A percentile compares a stretch with the other conserved stretches of the same genome.
phyloP scores from a whole-genome alignment of 2,888 invertebrate species.

The Arge pagana region DNA sequence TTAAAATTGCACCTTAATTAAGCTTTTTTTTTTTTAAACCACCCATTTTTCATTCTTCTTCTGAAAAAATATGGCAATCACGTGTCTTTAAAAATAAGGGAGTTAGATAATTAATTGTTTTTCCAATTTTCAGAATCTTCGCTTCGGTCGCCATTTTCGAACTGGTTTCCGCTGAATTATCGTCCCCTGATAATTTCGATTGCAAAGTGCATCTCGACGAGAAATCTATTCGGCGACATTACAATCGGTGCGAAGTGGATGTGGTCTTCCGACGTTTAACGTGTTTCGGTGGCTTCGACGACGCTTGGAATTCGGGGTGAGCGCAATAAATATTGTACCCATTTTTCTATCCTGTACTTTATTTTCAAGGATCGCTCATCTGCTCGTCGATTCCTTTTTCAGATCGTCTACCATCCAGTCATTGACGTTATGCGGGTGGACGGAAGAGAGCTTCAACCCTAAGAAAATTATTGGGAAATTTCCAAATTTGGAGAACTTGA shows the following conservation, averaged over 20 bases:
- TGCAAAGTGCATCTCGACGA: too few relatives aligned
- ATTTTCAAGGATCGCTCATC: neutral
- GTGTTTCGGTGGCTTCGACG: conserved; percentile 36
- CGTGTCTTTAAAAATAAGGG: too few relatives aligned
- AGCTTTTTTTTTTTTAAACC: too few relatives aligned
- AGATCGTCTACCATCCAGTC: conserved; percentile 26
- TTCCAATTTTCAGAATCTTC: too few relatives aligned
- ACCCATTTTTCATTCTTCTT: too few relatives aligned
- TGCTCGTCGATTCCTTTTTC: too few relatives aligned
- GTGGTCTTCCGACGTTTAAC: conserved; percentile 32
- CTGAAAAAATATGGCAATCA: too few relatives aligned
- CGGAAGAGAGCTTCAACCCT: conserved; percentile 41
- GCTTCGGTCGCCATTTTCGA: too few relatives aligned
- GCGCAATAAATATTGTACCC: neutral
- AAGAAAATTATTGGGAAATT: conserved; percentile 38
- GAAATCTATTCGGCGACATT: conserved; percentile 17
- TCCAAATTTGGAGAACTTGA: conserved; percentile 39
- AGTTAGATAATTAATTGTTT: too few relatives aligned
- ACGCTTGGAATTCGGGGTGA: conserved; percentile 31
- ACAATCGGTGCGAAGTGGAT: conserved; percentile 26
- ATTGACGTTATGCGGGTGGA: conserved; percentile 43
- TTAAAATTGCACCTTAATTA: too few relatives aligned
- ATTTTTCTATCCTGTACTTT: neutral
- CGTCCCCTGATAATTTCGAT: too few relatives aligned
- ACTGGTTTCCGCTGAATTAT: too few relatives aligned